These are phyloP conservation scores for Mobula hypostoma DNA, from an alignment of 2,113 vertebrate genomes.

Conservation along the genomic window DNA sequence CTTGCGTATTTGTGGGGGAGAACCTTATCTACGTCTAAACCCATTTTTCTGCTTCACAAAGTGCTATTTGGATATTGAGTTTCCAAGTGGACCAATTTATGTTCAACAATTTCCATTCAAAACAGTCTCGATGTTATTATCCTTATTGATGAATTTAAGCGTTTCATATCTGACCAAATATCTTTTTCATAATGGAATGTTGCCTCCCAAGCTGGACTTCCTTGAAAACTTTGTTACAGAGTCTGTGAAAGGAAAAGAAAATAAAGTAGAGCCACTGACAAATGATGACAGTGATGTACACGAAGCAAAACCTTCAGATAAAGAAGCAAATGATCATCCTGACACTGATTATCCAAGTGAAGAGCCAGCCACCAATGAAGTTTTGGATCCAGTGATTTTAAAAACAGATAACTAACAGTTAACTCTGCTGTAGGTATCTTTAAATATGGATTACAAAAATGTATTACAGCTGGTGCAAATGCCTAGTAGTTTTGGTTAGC, in stretches of 20 bases:
- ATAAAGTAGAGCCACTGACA: background rate
- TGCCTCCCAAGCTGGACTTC: slow-evolving; percentile 30
- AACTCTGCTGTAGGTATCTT: background rate
- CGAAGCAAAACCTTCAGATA: background rate
- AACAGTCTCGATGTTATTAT: slow-evolving; percentile 27
- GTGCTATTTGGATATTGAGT: background rate
- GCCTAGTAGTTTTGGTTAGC: background rate
- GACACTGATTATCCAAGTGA: background rate
- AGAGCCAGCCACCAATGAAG: background rate
- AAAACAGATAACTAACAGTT: background rate
- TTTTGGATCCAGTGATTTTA: background rate
- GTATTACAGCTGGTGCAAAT: slow-evolving; percentile 17
- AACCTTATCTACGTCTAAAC: slow-evolving; percentile 23
- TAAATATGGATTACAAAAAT: slow-evolving; percentile 7
- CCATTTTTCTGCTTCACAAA: slow-evolving; percentile 33
- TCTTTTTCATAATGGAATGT: slow-evolving; percentile 27
- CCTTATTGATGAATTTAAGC: background rate
- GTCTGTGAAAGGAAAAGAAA: background rate
- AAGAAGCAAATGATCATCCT: background rate
- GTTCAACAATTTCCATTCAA: slow-evolving; percentile 38
- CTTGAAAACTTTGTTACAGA: slow-evolving; percentile 18
- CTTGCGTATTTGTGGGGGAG: slow-evolving; percentile 37
- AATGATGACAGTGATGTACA: background rate
- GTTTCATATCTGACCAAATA: slow-evolving; percentile 31
- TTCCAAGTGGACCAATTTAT: background rate